A percentile compares a stretch with the other conserved stretches of the same genome.
These are phyloP conservation scores for Phalanger gymnotis DNA, from an alignment of 2,797 vertebrate species.

Conservation along the genomic window DNA sequence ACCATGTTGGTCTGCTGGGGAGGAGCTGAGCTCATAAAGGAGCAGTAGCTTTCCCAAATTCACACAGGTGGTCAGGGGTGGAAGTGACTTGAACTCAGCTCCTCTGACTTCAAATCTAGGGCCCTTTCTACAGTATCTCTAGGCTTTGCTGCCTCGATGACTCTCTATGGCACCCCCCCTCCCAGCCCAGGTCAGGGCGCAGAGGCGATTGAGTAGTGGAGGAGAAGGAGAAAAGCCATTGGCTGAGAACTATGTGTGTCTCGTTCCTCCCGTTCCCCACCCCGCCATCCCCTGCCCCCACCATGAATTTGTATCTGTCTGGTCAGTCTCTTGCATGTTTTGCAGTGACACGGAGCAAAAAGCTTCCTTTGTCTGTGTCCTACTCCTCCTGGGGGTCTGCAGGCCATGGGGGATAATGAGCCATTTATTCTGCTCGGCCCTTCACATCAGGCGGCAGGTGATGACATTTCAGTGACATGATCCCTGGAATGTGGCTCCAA, in stretches of 20 bases:
- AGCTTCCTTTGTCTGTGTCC: slow-evolving; percentile 64
- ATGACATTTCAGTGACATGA: slow-evolving; percentile 72
- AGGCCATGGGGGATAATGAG: slow-evolving; percentile 64
- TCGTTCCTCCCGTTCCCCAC: not conserved
- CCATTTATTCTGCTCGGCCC: slow-evolving; percentile 70
- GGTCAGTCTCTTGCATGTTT: slow-evolving; percentile 33
- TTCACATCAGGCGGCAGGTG: slow-evolving; percentile 67
- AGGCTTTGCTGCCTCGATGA: not conserved
- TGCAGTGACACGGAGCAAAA: slow-evolving; percentile 60
- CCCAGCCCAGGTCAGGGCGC: not conserved
- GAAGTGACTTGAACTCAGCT: not conserved
- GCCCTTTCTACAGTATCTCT: not conserved
- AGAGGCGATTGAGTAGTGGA: slow-evolving; percentile 5
- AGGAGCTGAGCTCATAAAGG: not conserved
- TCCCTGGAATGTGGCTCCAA: slow-evolving; percentile 65
- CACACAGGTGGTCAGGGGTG: not conserved
- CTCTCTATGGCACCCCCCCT: not conserved
- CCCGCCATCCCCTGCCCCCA: not conserved
- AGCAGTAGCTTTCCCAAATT: not conserved
- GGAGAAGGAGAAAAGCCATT: slow-evolving; percentile 52
- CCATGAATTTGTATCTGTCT: slow-evolving; percentile 51
- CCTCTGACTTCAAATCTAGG: not conserved
- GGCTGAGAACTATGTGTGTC: not conserved
- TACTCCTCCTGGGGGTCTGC: slow-evolving; percentile 58
- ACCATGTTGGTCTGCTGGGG: not conserved